Evolutionary conservation across 2,797 vertebrate genomes (phyloP).

Genomic region (Xiphophorus birchmanni): DNA sequence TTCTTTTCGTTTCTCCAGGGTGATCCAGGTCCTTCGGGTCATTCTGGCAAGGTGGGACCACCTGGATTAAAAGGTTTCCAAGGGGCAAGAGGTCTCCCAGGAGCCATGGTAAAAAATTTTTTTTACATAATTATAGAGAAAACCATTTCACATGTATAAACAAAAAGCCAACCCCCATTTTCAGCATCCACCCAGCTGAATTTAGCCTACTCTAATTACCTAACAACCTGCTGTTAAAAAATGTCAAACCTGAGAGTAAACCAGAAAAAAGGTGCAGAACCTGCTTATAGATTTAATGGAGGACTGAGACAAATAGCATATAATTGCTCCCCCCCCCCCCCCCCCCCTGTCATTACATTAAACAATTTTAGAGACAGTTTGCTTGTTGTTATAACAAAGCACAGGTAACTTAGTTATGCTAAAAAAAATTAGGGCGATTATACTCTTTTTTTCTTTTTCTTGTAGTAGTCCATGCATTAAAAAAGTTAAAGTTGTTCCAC

Average conservation of each 20-base stretch:
- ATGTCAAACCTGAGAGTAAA: conserved; percentile 61
- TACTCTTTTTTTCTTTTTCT: background rate
- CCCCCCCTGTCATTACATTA: conserved; percentile 12
- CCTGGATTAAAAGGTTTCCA: conserved; percentile 92
- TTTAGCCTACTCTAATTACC: conserved; percentile 61
- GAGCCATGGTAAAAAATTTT: conserved; percentile 84
- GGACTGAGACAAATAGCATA: conserved; percentile 25
- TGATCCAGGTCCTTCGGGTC: conserved; percentile 91
- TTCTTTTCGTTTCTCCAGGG: conserved; percentile 79
- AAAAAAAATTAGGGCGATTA: background rate
- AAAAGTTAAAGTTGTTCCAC: background rate
- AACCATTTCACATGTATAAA: conserved; percentile 23
- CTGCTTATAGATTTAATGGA: conserved; percentile 20
- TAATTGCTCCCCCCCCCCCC: background rate
- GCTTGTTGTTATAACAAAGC: background rate
- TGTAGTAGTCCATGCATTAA: background rate
- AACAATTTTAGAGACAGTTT: conserved; percentile 13
- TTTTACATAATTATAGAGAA: conserved; percentile 7
- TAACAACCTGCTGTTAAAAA: conserved; percentile 73
- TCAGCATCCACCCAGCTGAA: conserved; percentile 30
- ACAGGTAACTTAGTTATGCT: background rate
- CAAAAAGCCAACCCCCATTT: conserved; percentile 27
- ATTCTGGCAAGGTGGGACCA: conserved; percentile 91
- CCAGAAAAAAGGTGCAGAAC: conserved; percentile 28
- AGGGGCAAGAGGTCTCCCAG: conserved; percentile 95